Conservation (phyloP, 2,888 invertebrate genomes). For the Pseudanteris insignis region DNA sequence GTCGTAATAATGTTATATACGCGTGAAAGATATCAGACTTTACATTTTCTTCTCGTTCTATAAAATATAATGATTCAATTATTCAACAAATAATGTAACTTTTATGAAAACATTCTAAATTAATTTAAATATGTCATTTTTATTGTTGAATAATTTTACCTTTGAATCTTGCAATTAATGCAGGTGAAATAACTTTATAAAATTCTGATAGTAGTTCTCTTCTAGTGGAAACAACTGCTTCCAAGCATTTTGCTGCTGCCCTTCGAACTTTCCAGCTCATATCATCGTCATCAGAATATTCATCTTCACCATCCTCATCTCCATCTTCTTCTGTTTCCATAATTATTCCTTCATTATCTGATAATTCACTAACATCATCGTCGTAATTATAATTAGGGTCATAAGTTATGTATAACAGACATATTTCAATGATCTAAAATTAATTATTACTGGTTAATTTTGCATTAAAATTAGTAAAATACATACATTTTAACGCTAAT, state of each 20-base stretch:
- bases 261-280: conserved; percentile 99
- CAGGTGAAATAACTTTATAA: conserved; percentile 88
- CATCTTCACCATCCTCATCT: conserved; percentile 81
- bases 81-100: neutral
- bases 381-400: conserved; percentile 99
- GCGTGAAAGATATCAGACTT: conserved; percentile 98
- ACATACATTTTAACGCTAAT: neutral
- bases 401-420: conserved; percentile 90
- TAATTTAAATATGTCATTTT: neutral
- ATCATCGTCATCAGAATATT: conserved; percentile 99
- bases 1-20: conserved; percentile 93
- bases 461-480: neutral
- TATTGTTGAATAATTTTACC: conserved; percentile 67
- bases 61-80: conserved; percentile 40
- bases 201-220: conserved; percentile 91
- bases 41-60: conserved; percentile 98
- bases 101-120: neutral
- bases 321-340: conserved; percentile 76
- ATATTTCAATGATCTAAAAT: conserved; percentile 81
- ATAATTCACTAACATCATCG: conserved; percentile 81
- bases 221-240: conserved; percentile 91
- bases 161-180: conserved; percentile 91
- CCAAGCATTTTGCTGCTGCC: conserved; percentile 96
- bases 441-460: conserved; percentile 12
- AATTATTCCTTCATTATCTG: conserved; percentile 75